These are phyloP conservation scores for Lepidocyrtoides sp. DNA, from an alignment of 2,888 invertebrate species.

Conservation along the genomic window DNA sequence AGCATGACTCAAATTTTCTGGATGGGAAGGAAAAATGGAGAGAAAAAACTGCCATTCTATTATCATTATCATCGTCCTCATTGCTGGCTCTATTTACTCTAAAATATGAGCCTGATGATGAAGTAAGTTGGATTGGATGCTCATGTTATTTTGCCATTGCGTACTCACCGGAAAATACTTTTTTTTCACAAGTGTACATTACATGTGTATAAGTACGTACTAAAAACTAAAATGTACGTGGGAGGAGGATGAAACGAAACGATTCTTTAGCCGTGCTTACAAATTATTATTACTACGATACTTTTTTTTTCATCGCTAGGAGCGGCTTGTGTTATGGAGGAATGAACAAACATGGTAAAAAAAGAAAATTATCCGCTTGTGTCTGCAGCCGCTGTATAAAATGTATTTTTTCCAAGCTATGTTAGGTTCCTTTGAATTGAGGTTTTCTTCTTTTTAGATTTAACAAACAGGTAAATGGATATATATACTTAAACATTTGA, in stretches of 20 bases:
- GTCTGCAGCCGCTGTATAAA: neutral
- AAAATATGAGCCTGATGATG: neutral
- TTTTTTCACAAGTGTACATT: neutral
- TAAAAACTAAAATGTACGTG: neutral
- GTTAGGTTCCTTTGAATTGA: neutral
- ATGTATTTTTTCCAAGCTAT: neutral
- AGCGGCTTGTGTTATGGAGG: neutral
- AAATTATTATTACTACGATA: conserved; percentile 27
- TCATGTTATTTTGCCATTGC: neutral
- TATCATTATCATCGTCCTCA: conserved; percentile 35
- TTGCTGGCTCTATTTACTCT: neutral
- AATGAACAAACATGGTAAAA: conserved; percentile 5
- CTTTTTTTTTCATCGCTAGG: conserved; percentile 7
- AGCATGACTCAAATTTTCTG: conserved; percentile 37
- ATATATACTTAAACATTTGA: conserved; percentile 1
- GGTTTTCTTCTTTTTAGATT: neutral
- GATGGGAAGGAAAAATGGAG: neutral
- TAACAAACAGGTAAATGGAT: neutral
- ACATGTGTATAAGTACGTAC: neutral
- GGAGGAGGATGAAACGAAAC: neutral
- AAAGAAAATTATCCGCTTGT: conserved; percentile 6
- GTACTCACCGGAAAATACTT: neutral
- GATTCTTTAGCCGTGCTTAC: neutral
- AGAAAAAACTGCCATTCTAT: conserved; percentile 39
- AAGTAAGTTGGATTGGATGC: neutral